These are phyloP conservation scores for Tenthredo livida DNA, from an alignment of 2,888 invertebrate species.

Conservation along the genomic window DNA sequence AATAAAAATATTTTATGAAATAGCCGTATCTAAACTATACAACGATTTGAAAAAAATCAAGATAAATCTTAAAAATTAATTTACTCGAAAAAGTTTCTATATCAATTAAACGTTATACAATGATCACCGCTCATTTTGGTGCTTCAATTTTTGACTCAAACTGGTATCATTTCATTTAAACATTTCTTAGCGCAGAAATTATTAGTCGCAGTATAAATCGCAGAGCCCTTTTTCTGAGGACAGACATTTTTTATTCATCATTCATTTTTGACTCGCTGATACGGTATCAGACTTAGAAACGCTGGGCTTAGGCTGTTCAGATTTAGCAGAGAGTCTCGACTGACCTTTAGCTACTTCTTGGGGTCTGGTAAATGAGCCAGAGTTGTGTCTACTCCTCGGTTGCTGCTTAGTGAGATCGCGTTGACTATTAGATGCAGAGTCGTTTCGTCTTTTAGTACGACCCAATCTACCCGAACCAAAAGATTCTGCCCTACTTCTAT, in stretches of 20 bases:
- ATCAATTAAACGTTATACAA: constrained; percentile 37
- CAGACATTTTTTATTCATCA: background rate
- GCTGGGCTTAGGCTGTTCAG: constrained; percentile 52
- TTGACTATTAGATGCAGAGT: constrained; percentile 65
- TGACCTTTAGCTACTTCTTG: constrained; percentile 64
- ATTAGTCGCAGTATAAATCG: background rate
- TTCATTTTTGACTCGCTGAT: constrained; percentile 55
- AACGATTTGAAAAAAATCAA: constrained; percentile 36
- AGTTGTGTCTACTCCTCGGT: constrained; percentile 69
- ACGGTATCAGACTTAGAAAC: constrained; percentile 43
- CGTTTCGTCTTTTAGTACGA: constrained; percentile 70
- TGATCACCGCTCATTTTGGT: constrained; percentile 8
- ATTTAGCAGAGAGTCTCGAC: constrained; percentile 29
- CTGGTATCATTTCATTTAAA: constrained; percentile 25
- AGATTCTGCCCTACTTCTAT: constrained; percentile 73
- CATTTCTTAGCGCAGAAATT: constrained; percentile 6
- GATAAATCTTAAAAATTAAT: constrained; percentile 18
- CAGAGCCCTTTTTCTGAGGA: background rate
- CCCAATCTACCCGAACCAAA: constrained; percentile 73
- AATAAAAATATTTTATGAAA: constrained; percentile 49
- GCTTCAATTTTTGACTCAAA: constrained; percentile 25
- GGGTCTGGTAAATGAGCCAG: constrained; percentile 68
- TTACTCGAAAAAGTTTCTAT: constrained; percentile 15
- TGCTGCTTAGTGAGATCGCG: constrained; percentile 68
- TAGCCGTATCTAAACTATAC: constrained; percentile 40